Evolutionary conservation across 2,797 vertebrate species (phyloP).

Genomic region (Thalassophryne amazonica): DNA sequence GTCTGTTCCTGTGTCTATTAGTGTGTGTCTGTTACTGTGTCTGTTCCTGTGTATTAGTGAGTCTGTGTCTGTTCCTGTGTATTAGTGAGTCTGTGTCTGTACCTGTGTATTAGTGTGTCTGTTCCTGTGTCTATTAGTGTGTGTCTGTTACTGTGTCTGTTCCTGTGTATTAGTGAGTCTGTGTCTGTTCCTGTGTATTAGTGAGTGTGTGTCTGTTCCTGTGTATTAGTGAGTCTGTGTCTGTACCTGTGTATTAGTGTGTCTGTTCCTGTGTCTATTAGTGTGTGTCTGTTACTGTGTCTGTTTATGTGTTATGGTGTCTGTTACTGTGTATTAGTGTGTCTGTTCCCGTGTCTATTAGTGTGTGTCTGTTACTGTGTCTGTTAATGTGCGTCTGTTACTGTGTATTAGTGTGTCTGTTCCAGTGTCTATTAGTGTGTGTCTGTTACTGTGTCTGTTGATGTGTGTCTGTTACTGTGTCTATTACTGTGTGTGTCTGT

Average conservation of each 20-base stretch:
- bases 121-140: constrained; percentile 4
- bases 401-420: constrained; percentile 6
- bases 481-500: constrained; percentile 28
- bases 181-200: no score
- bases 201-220: constrained; percentile 2
- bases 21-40: constrained; percentile 7
- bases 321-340: constrained; percentile 6
- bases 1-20: no score
- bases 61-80: constrained; percentile 7
- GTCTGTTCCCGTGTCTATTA: no score
- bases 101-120: constrained; percentile 5
- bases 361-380: constrained; percentile 7
- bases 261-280: constrained; percentile 8
- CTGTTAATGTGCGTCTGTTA: constrained; percentile 28
- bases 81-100: constrained; percentile 28
- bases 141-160: constrained; percentile 23
- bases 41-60: no score
- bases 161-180: constrained; percentile 20
- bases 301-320: constrained; percentile 4
- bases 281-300: constrained; percentile 33
- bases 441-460: no score
- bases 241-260: no score
- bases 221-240: constrained; percentile 26
- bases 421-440: constrained; percentile 4
- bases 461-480: constrained; percentile 7